A percentile compares a stretch with the other conserved stretches of the same genome.
Evolutionary conservation across 2,888 invertebrate species (phyloP).

Genomic region (Dromius quadrimaculatus): DNA sequence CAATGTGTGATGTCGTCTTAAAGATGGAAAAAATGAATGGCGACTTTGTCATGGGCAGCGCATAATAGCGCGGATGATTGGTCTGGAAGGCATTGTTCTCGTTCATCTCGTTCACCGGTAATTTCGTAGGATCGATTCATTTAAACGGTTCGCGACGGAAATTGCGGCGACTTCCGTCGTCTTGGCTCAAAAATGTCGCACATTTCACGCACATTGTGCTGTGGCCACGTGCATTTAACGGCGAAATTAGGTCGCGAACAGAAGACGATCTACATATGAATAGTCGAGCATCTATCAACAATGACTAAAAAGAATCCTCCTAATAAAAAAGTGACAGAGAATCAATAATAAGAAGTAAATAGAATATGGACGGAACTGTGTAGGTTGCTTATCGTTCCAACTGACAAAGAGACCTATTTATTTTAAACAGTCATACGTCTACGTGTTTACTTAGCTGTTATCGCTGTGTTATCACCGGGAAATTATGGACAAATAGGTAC

Average conservation of each 20-base stretch:
- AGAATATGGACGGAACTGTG: neutral
- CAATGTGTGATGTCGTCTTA: too few species aligned
- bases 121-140: slow-evolving; percentile 63
- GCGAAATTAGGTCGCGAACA: slow-evolving; percentile 35
- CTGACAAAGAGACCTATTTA: slow-evolving; percentile 22
- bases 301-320: slow-evolving; percentile 18
- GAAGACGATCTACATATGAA: slow-evolving; percentile 36
- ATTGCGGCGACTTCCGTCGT: slow-evolving; percentile 61
- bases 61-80: slow-evolving; percentile 56
- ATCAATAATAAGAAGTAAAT: slow-evolving; percentile 17
- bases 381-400: slow-evolving; percentile 11
- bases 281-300: slow-evolving; percentile 21
- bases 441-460: slow-evolving; percentile 14
- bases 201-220: slow-evolving; percentile 31
- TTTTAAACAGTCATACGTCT: slow-evolving; percentile 22
- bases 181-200: slow-evolving; percentile 44
- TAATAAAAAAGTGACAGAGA: neutral
- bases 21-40: neutral
- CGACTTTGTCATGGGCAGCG: slow-evolving; percentile 49
- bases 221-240: slow-evolving; percentile 30
- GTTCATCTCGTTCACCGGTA: slow-evolving; percentile 59
- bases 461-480: slow-evolving; percentile 31
- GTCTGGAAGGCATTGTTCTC: slow-evolving; percentile 61
- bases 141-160: slow-evolving; percentile 62
- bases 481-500: slow-evolving; percentile 30